Conservation (phyloP, 2,888 invertebrate genomes). For the Labia minor region DNA sequence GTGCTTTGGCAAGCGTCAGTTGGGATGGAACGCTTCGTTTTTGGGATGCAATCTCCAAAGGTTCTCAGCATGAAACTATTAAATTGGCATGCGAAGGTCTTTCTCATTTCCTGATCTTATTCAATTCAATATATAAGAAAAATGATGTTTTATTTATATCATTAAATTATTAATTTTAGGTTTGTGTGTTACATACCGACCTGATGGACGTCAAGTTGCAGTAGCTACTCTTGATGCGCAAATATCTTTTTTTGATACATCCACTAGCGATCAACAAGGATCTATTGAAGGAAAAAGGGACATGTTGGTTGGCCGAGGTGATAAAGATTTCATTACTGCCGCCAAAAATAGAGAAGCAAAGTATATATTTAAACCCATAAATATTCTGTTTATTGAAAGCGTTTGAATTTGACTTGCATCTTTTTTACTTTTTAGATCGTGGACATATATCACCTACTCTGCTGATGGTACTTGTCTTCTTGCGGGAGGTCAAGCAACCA, state of each 20-base stretch:
- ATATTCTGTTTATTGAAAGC: no score
- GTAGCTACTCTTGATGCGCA: conserved; percentile 83
- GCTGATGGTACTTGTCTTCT: conserved; percentile 84
- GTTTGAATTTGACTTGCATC: no score
- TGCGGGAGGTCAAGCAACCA: conserved; percentile 88
- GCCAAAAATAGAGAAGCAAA: conserved; percentile 73
- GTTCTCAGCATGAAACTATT: conserved; percentile 70
- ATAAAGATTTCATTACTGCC: conserved; percentile 76
- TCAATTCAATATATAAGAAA: neutral
- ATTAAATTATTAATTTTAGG: conserved; percentile 42
- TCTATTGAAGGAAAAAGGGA: conserved; percentile 84
- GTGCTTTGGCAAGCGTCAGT: conserved; percentile 72
- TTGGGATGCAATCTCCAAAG: conserved; percentile 83
- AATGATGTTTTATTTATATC: conserved; percentile 15
- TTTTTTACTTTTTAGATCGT: conserved; percentile 56
- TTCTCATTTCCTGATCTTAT: conserved; percentile 14
- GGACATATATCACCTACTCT: conserved; percentile 83
- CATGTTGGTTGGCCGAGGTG: conserved; percentile 71
- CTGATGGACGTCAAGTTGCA: conserved; percentile 85
- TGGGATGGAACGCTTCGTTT: conserved; percentile 90
- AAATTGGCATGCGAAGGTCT: conserved; percentile 58
- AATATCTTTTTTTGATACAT: conserved; percentile 67
- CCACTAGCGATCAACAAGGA: conserved; percentile 53
- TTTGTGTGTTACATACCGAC: conserved; percentile 72
- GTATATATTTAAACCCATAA: no score